Base-by-base conservation (phyloP, 2,888 invertebrate species). In the Xestia xanthographa region DNA sequence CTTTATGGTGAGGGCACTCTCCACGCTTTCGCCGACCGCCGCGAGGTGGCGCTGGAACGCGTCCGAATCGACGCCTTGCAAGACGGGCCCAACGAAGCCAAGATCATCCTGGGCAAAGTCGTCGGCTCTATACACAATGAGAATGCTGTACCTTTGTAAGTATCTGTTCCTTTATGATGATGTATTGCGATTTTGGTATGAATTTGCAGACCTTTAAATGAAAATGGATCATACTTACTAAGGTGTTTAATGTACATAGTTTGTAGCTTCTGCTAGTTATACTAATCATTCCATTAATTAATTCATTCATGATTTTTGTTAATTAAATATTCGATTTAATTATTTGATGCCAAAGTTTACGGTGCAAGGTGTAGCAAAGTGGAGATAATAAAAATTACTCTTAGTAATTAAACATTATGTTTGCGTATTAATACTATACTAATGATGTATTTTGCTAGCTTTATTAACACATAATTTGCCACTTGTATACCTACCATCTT, bases 71-170 rank as follows among this genome's bases (percentile, higher is more conserved):
- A 95, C 56, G 95, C 97, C 56, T 93, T 98, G 76, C 93, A 95
- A 67, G 94, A 97, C 8, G 98, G 98, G 5, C 88, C 96, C 17
- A 98, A 98, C 90, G 93, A 97, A 26, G 92, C 97, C 83, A 97
- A 97, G 89, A 97, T 98, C 0, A 93, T 98, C 1, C 92, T 98
- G 76, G 98, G 98, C 5, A 98, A 97, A 92, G 98, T 99, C 38
- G 98, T 98, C 5, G 98, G 98, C 87, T 98, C 98, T 80, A 97
- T 98, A 83, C 97, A 97, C 83, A 97, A 97, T 87, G 98, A 98
- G 69, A 98, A 98, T 88, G 97, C 97, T 63, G 98, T 98, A 67
- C 98, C 98, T 78, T 98, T 98, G 98, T 98, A 94, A 97, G 98
- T 97, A 45, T 56, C 9, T 68, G 1, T 29, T 20, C 11, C 17